Conservation (phyloP, 2,113 vertebrate genomes). For the Trogon surrucura region DNA sequence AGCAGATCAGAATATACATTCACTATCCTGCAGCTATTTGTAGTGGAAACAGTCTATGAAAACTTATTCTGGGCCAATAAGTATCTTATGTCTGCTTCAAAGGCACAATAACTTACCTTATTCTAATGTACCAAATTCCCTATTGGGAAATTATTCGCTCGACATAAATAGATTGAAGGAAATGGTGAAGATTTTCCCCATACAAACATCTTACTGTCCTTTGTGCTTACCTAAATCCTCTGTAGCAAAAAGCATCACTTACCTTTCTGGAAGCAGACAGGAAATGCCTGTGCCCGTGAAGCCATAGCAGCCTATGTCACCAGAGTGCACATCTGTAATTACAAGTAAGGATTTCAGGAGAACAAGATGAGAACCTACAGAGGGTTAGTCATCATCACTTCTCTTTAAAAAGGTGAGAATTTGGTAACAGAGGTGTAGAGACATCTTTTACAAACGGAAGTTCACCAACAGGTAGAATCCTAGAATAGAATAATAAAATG, state of each 20-base stretch:
- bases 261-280: not conserved
- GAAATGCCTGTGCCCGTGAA: not conserved
- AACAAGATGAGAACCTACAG: not conserved
- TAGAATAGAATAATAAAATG: too few species aligned
- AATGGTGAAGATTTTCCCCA: not conserved
- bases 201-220: not conserved
- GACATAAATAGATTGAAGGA: not conserved
- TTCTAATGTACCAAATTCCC: not conserved
- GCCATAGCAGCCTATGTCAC: not conserved
- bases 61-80: not conserved
- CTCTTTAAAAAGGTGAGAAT: not conserved
- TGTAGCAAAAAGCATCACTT: not conserved
- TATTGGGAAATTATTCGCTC: not conserved
- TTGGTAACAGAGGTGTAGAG: not conserved
- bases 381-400: not conserved
- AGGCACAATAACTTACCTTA: rapidly evolving
- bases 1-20: not conserved
- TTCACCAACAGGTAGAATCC: not conserved
- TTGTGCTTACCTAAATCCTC: not conserved
- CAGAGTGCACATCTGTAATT: not conserved
- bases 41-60: not conserved
- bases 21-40: not conserved
- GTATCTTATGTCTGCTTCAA: not conserved
- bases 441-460: not conserved
- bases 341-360: not conserved